Conservation (phyloP, 1,140 invertebrate species). For the Manduca sexta region DNA sequence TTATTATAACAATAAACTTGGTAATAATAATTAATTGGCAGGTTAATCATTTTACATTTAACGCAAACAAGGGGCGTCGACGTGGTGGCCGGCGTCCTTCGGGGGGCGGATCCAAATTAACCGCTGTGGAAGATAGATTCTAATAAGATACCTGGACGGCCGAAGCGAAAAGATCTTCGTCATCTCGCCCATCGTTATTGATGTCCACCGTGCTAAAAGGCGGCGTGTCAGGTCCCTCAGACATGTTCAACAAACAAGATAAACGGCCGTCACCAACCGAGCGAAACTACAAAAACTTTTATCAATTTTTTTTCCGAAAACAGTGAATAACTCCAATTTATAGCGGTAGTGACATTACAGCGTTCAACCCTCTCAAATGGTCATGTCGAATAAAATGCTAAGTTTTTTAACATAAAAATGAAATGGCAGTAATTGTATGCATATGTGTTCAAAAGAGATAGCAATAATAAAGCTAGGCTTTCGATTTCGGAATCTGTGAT, state of each 20-base stretch:
- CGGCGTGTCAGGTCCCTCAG: conserved; percentile 78
- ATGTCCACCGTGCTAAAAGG: conserved; percentile 81
- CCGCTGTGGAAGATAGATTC: conserved; percentile 48
- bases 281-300: conserved; percentile 9
- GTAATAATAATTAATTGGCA: background rate
- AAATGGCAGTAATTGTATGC: too few species aligned
- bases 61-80: conserved; percentile 43
- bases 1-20: background rate
- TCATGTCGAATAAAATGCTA: too few species aligned
- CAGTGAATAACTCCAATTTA: conserved; percentile 16
- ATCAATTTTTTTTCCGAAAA: conserved; percentile 28
- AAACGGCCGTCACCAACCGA: conserved; percentile 5
- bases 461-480: too few species aligned
- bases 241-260: conserved; percentile 61
- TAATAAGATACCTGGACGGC: conserved; percentile 80
- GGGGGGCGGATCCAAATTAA: conserved; percentile 32
- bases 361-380: too few species aligned
- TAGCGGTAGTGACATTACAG: background rate
- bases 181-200: conserved; percentile 80
- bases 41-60: background rate
- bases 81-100: conserved; percentile 23
- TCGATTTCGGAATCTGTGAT: too few species aligned
- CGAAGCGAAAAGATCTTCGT: conserved; percentile 86
- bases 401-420: too few species aligned
- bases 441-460: too few species aligned